Percentiles rank a stretch among this genome's conserved stretches.
phyloP scores from a whole-genome alignment of 2,113 vertebrate species.

The Phyllopteryx taeniolatus region DNA sequence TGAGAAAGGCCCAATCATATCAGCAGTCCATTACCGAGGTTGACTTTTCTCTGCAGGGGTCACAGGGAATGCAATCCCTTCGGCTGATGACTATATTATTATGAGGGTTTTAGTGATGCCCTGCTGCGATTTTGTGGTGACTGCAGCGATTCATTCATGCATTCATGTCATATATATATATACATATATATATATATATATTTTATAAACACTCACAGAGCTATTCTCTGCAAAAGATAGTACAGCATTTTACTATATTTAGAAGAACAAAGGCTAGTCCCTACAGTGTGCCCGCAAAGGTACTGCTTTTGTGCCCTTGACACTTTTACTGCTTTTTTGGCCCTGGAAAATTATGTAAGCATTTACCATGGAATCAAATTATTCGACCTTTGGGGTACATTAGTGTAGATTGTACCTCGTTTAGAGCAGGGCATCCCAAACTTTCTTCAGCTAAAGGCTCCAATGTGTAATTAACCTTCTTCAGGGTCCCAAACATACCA shows the following conservation, averaged over 20 bases:
- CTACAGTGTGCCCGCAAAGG: not conserved
- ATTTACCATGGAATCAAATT: not conserved
- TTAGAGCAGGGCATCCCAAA: not conserved
- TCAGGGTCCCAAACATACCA: not conserved
- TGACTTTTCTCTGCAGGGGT: conserved; percentile 5
- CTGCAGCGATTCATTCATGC: not conserved
- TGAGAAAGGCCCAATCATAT: conserved; percentile 56
- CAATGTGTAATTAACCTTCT: not conserved
- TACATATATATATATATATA: not conserved
- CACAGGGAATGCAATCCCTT: conserved; percentile 16
- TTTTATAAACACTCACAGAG: not conserved
- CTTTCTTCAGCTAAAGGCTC: not conserved
- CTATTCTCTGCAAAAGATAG: not conserved
- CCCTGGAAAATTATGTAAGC: not conserved
- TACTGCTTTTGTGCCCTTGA: conserved; percentile 4
- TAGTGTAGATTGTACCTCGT: not conserved
- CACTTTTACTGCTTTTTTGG: not conserved
- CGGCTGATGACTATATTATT: conserved; percentile 15
- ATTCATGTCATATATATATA: not conserved
- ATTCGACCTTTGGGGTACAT: conserved; percentile 1
- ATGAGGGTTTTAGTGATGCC: conserved; percentile 8
- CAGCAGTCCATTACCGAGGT: conserved; percentile 42
- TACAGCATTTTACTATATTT: not conserved
- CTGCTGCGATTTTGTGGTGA: conserved; percentile 5
- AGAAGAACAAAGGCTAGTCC: not conserved